These are phyloP conservation scores for Mormyrus hasselquistii DNA, from an alignment of 2,797 vertebrate genomes.

Conservation along the genomic window DNA sequence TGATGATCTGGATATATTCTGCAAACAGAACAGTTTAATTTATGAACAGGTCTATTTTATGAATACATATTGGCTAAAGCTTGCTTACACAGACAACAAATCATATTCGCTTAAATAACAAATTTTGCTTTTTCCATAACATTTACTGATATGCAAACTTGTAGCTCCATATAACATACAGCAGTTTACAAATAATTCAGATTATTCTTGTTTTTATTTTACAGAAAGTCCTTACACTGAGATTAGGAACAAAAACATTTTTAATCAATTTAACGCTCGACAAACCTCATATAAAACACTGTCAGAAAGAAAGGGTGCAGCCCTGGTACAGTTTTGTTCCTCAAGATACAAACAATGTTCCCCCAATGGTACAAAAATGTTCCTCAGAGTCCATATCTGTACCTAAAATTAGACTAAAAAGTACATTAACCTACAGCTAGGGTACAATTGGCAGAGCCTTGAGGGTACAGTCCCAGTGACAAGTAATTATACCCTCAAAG, in stretches of 20 bases:
- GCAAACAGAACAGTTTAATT: not conserved
- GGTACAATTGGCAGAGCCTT: not conserved
- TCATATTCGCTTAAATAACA: not conserved
- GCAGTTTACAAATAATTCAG: not conserved
- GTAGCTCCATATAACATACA: not conserved
- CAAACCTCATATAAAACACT: not conserved
- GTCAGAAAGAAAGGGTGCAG: not conserved
- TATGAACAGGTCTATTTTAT: not conserved
- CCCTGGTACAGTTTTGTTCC: not conserved
- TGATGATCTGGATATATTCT: conserved; percentile 97
- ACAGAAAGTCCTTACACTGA: not conserved
- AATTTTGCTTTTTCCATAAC: not conserved
- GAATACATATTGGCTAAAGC: not conserved
- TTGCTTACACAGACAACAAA: not conserved
- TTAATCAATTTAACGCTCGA: not conserved
- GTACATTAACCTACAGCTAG: not conserved
- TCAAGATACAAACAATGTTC: not conserved
- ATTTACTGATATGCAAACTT: not conserved
- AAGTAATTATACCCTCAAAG: not conserved
- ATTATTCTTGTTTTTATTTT: not conserved
- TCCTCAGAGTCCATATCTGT: not conserved
- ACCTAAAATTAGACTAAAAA: not conserved
- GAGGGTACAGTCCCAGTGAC: not conserved
- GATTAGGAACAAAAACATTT: not conserved
- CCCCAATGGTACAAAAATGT: not conserved